Conservation (phyloP, 2,888 invertebrate genomes). For the Ypsolopha sequella region DNA sequence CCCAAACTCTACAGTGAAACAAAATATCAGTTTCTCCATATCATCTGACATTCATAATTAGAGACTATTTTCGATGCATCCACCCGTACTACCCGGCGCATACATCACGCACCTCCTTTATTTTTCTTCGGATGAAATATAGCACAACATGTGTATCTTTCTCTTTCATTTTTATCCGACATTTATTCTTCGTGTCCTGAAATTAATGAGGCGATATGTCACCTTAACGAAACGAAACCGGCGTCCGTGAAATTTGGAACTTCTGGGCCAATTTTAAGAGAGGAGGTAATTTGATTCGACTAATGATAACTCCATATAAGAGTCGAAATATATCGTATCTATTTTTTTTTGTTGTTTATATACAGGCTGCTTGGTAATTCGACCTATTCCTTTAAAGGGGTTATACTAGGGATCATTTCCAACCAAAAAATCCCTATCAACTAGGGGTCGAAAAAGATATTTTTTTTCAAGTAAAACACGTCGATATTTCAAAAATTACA, state of each 20-base stretch:
- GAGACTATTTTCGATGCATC: slow-evolving; percentile 15
- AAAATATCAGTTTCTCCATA: neutral
- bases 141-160: slow-evolving; percentile 7
- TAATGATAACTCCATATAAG: too few relatives aligned
- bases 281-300: too few relatives aligned
- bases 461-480: too few relatives aligned
- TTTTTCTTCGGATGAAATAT: slow-evolving; percentile 21
- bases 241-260: neutral
- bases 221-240: slow-evolving; percentile 20
- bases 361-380: too few relatives aligned
- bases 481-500: too few relatives aligned
- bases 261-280: too few relatives aligned
- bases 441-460: too few relatives aligned
- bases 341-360: too few relatives aligned
- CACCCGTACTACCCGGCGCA: slow-evolving; percentile 16
- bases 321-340: too few relatives aligned
- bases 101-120: slow-evolving; percentile 19
- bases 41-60: slow-evolving; percentile 20
- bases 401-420: too few relatives aligned
- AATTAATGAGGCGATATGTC: slow-evolving; percentile 25
- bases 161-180: slow-evolving; percentile 9
- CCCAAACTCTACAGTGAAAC: neutral
- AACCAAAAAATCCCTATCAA: too few relatives aligned
- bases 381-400: too few relatives aligned
- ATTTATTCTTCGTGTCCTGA: slow-evolving; percentile 13